These are phyloP conservation scores for Rhabdophis nuchalis DNA, from an alignment of 2,797 vertebrate genomes.

Conservation along the genomic window DNA sequence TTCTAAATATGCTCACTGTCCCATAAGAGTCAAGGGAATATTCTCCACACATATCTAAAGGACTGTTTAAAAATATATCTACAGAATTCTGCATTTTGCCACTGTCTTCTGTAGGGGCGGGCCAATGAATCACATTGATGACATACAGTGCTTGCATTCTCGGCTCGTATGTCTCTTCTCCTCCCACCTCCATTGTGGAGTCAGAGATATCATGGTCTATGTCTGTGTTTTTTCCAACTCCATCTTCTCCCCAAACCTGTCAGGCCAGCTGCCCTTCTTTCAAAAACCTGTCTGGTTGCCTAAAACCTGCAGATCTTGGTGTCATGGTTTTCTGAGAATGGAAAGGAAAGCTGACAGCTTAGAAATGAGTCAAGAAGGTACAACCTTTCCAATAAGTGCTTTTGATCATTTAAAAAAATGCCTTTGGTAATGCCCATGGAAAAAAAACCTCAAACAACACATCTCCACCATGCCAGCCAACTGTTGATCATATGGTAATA, in stretches of 20 bases:
- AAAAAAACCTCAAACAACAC: neutral
- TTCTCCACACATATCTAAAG: neutral
- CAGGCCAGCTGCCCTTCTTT: neutral
- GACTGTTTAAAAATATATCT: neutral
- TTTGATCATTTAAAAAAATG: neutral
- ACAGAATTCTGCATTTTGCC: neutral
- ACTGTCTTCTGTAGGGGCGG: neutral
- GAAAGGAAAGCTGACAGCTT: neutral
- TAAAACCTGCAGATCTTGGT: neutral
- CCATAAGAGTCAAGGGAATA: neutral
- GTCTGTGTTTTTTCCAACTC: neutral
- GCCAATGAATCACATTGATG: neutral
- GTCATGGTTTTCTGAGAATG: neutral
- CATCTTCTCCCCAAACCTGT: constrained; percentile 22
- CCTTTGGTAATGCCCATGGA: neutral
- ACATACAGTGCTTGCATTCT: neutral
- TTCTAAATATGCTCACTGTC: neutral
- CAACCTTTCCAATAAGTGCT: neutral
- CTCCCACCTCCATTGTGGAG: neutral
- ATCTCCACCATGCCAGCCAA: neutral
- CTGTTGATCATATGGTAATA: neutral
- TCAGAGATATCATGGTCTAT: neutral
- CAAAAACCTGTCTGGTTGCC: neutral
- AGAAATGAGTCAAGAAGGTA: neutral
- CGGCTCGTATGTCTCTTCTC: too few species aligned